These are phyloP conservation scores for Asbolus verrucosus DNA, from an alignment of 1,140 invertebrate species.

Conservation along the genomic window DNA sequence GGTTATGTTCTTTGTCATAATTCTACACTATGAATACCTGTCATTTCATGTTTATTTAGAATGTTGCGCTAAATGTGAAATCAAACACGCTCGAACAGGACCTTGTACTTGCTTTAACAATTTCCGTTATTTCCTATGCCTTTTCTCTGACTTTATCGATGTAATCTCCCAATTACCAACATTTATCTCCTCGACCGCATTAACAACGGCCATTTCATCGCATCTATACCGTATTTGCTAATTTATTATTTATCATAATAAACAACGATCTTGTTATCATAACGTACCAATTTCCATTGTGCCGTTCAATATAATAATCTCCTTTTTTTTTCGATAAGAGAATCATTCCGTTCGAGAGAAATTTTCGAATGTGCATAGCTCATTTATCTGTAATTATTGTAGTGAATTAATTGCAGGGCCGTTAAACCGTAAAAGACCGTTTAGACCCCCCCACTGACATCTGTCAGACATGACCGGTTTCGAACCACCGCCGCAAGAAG, in stretches of 20 bases:
- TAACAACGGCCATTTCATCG: slow-evolving; percentile 5
- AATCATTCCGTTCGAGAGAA: not conserved
- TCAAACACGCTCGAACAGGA: slow-evolving; percentile 25
- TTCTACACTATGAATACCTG: slow-evolving; percentile 28
- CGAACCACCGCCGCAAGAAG: too few relatives aligned
- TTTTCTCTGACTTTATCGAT: not conserved
- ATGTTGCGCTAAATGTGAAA: slow-evolving; percentile 12
- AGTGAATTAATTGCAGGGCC: too few relatives aligned
- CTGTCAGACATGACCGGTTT: too few relatives aligned
- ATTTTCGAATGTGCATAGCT: too few relatives aligned
- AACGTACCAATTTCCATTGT: not conserved
- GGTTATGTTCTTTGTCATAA: slow-evolving; percentile 43
- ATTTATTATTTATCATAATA: slow-evolving; percentile 24
- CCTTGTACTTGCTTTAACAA: slow-evolving; percentile 18
- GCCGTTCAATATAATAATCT: not conserved
- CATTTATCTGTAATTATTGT: too few relatives aligned
- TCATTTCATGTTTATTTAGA: slow-evolving; percentile 37
- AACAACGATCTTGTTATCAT: slow-evolving; percentile 11
- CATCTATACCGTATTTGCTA: slow-evolving; percentile 4
- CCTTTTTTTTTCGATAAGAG: slow-evolving; percentile 3
- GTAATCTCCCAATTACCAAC: slow-evolving; percentile 12
- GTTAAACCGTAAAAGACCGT: too few relatives aligned
- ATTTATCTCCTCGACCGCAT: slow-evolving; percentile 7
- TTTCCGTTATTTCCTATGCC: slow-evolving; percentile 23
- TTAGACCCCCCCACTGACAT: too few relatives aligned